These are phyloP conservation scores for Danio tinwini DNA, from an alignment of 2,797 vertebrate genomes.

Conservation along the genomic window DNA sequence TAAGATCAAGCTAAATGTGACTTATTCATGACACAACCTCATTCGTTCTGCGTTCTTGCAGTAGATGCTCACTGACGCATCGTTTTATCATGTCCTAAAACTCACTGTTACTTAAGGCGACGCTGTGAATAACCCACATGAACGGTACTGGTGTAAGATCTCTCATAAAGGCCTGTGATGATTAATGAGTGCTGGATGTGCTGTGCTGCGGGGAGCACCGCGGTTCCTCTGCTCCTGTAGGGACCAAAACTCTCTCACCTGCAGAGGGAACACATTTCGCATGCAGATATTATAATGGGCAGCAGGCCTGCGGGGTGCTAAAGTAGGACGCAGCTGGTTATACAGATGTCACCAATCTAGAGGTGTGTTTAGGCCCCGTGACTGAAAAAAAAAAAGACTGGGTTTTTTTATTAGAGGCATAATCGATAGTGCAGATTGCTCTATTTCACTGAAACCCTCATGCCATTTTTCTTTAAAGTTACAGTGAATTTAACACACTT, in stretches of 20 bases:
- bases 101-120: background rate
- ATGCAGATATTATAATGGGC: slow-evolving; percentile 17
- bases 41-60: background rate
- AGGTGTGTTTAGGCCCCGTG: background rate
- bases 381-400: background rate
- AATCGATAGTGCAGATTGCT: background rate
- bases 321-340: slow-evolving; percentile 26
- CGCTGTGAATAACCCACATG: background rate
- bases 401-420: background rate
- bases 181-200: slow-evolving; percentile 15
- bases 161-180: slow-evolving; percentile 4
- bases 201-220: background rate
- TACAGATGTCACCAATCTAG: slow-evolving; percentile 21
- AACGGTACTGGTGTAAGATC: background rate
- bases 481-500: too few relatives aligned
- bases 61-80: background rate
- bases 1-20: background rate
- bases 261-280: slow-evolving; percentile 9
- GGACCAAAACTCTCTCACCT: slow-evolving; percentile 28
- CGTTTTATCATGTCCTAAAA: background rate
- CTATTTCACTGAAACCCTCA: background rate
- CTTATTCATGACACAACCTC: background rate
- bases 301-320: slow-evolving; percentile 1
- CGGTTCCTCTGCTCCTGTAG: slow-evolving; percentile 6
- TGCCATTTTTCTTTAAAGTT: too few relatives aligned